Base-by-base conservation (phyloP, 2,113 vertebrate species). In the Aleadryas rufinucha region DNA sequence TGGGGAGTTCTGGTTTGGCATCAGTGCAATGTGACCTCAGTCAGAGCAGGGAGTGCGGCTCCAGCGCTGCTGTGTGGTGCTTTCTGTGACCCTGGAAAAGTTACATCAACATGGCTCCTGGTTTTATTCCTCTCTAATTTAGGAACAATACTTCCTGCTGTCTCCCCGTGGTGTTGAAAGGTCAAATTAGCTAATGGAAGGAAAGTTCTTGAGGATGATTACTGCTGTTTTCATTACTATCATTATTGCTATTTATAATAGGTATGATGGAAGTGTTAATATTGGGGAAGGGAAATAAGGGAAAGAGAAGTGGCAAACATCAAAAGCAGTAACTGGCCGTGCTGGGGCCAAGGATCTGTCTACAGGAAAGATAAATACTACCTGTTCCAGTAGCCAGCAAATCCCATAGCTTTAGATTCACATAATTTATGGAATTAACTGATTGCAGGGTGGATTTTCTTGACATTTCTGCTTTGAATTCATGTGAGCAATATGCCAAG, bases 51-150 rank as follows among this genome's bases (percentile, higher is more conserved):
- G 53, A 89, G 52, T 31, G 59, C 0, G 3, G 22, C 61, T 82
- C 71, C 79, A 59, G 65, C 1, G 0, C n/a, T 71, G 59, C 64
- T 79, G 37, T 87, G 80, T 61, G 70, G 22, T 84, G 83, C 70
- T 82, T 87, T 87, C 91, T 91, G 78, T 80, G 87, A 93, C 93
- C 95, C 94, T 90, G 90, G 47, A 91, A 72, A 90, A 85, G 78
- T 66, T 68, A 83, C 42, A 83, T 61, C 85, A 93, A 90, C 82
- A 74, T 33, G 70, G 84, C 93, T 95, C 41, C 89, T 87, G 94
- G 2, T 90, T 95, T 89, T 76, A 93, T 91, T 93, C 75, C 93
- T 76, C 91, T 82, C 87, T 94, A n/a, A 77, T 74, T 90, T 94
- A 69, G 79, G 68, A 79, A 83, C 82, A 85, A 19, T 83, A 63